Conservation (phyloP, 2,888 invertebrate species). For the Chrysotoxum bicinctum region DNA sequence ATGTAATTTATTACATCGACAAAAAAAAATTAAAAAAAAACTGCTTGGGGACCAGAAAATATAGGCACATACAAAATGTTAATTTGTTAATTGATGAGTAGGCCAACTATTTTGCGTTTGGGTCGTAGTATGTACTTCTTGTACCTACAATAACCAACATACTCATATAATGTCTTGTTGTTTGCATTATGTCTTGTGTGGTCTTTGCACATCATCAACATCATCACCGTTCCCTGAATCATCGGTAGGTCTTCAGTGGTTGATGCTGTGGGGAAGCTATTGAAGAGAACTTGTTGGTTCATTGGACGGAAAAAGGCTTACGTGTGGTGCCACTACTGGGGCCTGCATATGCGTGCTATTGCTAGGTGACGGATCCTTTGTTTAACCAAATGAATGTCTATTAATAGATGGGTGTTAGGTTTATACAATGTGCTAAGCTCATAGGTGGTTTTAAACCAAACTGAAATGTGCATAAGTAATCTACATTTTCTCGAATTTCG, state of each 20-base stretch:
- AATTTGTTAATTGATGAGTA: too few species aligned
- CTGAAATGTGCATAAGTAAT: not conserved
- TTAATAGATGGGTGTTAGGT: slow-evolving; percentile 45
- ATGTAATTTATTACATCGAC: too few species aligned
- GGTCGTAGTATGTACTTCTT: too few species aligned
- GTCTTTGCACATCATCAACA: slow-evolving; percentile 59
- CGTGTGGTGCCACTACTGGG: not conserved
- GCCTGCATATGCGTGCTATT: slow-evolving; percentile 20
- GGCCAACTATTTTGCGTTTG: too few species aligned
- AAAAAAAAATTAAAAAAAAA: too few species aligned
- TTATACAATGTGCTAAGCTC: slow-evolving; percentile 3
- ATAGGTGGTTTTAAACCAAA: slow-evolving; percentile 1
- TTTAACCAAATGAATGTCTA: slow-evolving; percentile 49
- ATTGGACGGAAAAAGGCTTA: slow-evolving; percentile 70
- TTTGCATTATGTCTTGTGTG: slow-evolving; percentile 65
- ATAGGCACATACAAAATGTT: too few species aligned
- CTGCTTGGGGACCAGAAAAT: too few species aligned
- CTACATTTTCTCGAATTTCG: too few species aligned
- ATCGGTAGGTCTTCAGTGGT: slow-evolving; percentile 11
- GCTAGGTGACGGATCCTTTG: slow-evolving; percentile 61
- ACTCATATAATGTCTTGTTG: slow-evolving; percentile 4
- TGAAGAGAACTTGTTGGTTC: slow-evolving; percentile 66
- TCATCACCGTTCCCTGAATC: slow-evolving; percentile 8
- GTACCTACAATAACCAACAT: not conserved
- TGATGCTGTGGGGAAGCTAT: slow-evolving; percentile 35